Evolutionary conservation across 1,140 invertebrate genomes (phyloP), one percentile per base, ranked within the genome.

Genomic region (Trigoniulus corallinus): DNA sequence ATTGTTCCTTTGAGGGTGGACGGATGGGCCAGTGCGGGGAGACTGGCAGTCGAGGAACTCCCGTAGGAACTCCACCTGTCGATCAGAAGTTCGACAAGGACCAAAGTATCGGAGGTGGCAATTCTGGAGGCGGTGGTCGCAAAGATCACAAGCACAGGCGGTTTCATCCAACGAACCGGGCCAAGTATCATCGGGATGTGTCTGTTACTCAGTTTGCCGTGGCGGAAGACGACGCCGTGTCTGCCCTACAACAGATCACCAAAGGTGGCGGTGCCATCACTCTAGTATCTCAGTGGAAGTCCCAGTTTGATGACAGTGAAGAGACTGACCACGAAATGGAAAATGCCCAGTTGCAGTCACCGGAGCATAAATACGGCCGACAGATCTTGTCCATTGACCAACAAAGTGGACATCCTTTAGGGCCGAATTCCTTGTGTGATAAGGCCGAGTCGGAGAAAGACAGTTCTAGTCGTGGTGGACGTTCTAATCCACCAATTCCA

Each of bases 291-390:
- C 80, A 89, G 58, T 93, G 88, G 88, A 91, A 92, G 62, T 89
- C 84, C 1, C 86, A 91, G 61, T 92, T 93, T 61, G 87, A 92
- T 62, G 88, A 93, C 62, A 89, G 86, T 0, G 88, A 92, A 34
- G 85, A 88, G 60, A 87, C 84, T 0, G 87, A 93, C 64, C 88
- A 91, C 63, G 86, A 92, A 63, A 87, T 85, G 83, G 87, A 87
- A 63, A 82, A 80, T 48, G 86, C 89, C 53, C 75, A 77, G 56
- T 61, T 78, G 24, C 76, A 77, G 53, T 81, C 79, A 61, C 80
- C 79, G 0, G 79, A 81, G 56, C 79, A 81, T 53, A 12, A 47
- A 21, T 7, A 18, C 29, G 29, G 34, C 53, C 52, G 55, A 47
- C 49, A 22, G 43, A 44, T 50, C 50, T 55, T 29, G 47, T 40